Percentiles rank a stretch among this genome's conserved stretches.
These are phyloP conservation scores for Melolontha melolontha DNA, from an alignment of 2,888 invertebrate species.

Conservation along the genomic window DNA sequence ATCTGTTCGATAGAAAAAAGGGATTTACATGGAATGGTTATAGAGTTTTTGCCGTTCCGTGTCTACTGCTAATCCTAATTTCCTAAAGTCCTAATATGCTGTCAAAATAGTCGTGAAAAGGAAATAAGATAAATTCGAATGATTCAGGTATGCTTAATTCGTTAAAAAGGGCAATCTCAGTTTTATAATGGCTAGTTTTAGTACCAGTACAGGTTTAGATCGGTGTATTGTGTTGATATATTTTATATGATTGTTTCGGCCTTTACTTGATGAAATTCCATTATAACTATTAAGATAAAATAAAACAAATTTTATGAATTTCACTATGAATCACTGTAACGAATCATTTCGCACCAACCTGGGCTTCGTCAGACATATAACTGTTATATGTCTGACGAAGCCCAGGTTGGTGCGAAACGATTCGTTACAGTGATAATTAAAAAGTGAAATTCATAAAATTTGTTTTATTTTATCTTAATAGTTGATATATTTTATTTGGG, in stretches of 20 bases:
- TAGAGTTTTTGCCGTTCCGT: background rate
- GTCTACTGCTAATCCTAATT: background rate
- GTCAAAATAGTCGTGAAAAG: constrained; percentile 40
- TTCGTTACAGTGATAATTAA: too few species aligned
- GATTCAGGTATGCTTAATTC: constrained; percentile 18
- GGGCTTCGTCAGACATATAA: too few species aligned
- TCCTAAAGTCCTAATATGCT: constrained; percentile 30
- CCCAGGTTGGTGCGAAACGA: too few species aligned
- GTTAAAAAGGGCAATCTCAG: constrained; percentile 6
- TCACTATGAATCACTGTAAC: too few species aligned
- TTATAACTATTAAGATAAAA: too few species aligned
- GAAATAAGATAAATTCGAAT: constrained; percentile 23
- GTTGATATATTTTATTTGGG: constrained; percentile 15
- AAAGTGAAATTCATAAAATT: too few species aligned
- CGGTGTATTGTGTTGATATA: constrained; percentile 14
- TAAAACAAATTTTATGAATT: too few species aligned
- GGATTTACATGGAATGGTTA: background rate
- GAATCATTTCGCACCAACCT: too few species aligned
- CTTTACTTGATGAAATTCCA: too few species aligned
- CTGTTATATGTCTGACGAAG: too few species aligned
- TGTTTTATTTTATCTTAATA: too few species aligned
- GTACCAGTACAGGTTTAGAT: constrained; percentile 27
- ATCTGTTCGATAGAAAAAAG: background rate
- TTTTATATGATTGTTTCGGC: too few species aligned
- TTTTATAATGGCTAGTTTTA: constrained; percentile 24